Evolutionary conservation across 2,113 vertebrate species (phyloP).

Genomic region (Peromyscus leucopus): DNA sequence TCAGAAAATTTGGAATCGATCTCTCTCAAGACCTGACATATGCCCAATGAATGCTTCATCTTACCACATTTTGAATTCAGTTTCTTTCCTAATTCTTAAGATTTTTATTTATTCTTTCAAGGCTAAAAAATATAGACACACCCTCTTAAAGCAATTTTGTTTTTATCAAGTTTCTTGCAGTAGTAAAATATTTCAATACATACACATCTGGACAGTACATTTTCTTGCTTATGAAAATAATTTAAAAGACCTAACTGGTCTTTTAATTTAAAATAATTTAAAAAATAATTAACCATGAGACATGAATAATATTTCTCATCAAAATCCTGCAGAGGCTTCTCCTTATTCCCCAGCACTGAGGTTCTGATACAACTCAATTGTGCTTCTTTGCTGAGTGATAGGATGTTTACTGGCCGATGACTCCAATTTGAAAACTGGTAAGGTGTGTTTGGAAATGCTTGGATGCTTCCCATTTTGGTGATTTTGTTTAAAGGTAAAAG

Average conservation of each 20-base stretch:
- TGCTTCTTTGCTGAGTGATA: neutral
- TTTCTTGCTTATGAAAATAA: neutral
- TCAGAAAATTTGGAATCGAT: neutral
- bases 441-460: neutral
- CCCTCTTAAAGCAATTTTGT: neutral
- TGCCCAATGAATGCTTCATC: neutral
- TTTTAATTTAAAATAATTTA: neutral
- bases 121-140: neutral
- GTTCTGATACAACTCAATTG: neutral
- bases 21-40: neutral
- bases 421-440: neutral
- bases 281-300: neutral
- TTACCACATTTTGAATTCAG: neutral
- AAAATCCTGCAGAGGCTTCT: neutral
- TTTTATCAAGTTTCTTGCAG: neutral
- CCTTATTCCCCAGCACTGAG: neutral
- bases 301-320: neutral
- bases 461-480: neutral
- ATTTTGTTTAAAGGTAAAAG: neutral
- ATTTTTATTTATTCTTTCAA: neutral
- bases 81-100: neutral
- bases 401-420: neutral
- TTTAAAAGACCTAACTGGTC: neutral
- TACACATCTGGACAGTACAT: neutral
- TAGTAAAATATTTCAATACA: neutral